phyloP scores from a whole-genome alignment of 2,797 vertebrate species.

The Chaetophractus vellerosus region DNA sequence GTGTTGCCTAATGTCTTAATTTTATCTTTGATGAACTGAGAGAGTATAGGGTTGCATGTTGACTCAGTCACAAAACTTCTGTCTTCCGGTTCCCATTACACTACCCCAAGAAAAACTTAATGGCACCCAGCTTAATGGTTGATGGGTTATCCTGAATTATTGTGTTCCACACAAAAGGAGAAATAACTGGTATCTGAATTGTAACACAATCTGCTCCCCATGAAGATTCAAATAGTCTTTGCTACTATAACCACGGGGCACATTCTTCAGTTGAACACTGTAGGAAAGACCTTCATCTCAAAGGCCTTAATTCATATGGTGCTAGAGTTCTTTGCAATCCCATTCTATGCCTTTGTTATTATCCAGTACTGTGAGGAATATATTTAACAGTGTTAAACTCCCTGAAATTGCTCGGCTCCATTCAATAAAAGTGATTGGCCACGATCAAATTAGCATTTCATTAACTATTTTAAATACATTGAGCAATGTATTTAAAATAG shows the following conservation, averaged over 20 bases:
- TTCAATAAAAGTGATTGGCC: conserved; percentile 31
- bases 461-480: conserved; percentile 65
- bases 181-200: conserved; percentile 25
- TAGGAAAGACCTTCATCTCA: conserved; percentile 7
- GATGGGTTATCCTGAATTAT: conserved; percentile 18
- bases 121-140: not conserved
- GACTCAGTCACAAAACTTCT: not conserved
- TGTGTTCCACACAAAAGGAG: conserved; percentile 21
- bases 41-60: not conserved
- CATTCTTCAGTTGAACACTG: conserved; percentile 6
- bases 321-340: not conserved
- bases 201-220: not conserved
- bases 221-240: conserved; percentile 10
- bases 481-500: not conserved
- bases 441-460: conserved; percentile 66
- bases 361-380: conserved; percentile 11
- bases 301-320: conserved; percentile 27
- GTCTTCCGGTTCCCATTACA: not conserved
- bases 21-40: not conserved
- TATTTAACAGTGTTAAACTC: conserved; percentile 51
- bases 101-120: conserved; percentile 41
- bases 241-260: not conserved
- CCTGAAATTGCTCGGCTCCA: conserved; percentile 39
- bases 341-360: conserved; percentile 14
- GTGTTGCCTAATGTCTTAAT: not conserved